Percentiles rank a stretch among this genome's conserved stretches.
Evolutionary conservation across 2,113 vertebrate genomes (phyloP).

Genomic region (Mystacornis crossleyi): DNA sequence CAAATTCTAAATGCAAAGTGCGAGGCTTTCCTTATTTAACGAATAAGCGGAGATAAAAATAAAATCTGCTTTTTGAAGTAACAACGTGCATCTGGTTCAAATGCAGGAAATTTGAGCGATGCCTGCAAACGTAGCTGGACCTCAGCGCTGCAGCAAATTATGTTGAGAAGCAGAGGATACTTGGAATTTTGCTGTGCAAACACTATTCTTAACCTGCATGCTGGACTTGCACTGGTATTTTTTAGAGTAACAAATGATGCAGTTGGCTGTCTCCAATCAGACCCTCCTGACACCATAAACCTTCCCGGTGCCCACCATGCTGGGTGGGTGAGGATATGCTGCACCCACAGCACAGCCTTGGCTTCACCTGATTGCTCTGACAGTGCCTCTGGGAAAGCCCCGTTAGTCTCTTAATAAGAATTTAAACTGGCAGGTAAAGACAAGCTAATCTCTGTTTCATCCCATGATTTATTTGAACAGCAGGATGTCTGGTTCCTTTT

Average conservation of each 20-base stretch:
- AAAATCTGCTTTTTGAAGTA: background rate
- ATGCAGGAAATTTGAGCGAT: fast-evolving
- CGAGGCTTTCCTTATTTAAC: background rate
- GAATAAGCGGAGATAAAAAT: background rate
- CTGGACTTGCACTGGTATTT: background rate
- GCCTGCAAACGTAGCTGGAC: background rate
- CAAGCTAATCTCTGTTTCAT: background rate
- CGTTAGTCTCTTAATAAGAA: background rate
- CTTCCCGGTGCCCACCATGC: fast-evolving
- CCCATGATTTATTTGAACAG: background rate
- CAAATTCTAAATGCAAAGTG: background rate
- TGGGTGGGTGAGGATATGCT: fast-evolving
- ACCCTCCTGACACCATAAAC: background rate
- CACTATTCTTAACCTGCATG: background rate
- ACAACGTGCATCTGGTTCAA: background rate
- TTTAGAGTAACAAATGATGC: background rate
- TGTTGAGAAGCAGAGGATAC: background rate
- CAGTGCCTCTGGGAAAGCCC: background rate
- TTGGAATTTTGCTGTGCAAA: background rate
- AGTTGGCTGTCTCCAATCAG: background rate
- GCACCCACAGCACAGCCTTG: background rate
- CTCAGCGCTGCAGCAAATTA: background rate
- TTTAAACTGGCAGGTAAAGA: background rate
- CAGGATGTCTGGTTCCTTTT: background rate
- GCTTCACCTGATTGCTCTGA: background rate